Conservation (phyloP, 2,113 vertebrate species). For the Athene noctua region DNA sequence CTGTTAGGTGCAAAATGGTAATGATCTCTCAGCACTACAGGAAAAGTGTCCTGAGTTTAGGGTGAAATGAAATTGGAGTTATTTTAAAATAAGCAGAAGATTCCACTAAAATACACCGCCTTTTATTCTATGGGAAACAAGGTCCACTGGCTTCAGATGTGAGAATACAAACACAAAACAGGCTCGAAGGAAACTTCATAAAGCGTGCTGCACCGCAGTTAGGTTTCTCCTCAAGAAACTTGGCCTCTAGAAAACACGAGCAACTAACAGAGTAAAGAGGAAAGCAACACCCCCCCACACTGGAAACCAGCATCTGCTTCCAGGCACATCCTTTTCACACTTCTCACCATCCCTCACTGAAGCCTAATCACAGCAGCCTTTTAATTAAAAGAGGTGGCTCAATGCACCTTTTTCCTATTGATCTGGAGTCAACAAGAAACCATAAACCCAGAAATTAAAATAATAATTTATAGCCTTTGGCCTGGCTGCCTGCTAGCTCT, state of each 20-base stretch:
- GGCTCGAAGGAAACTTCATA: neutral
- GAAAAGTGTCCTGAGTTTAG: neutral
- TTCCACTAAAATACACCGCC: neutral
- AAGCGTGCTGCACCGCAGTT: neutral
- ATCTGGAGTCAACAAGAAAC: conserved; percentile 19
- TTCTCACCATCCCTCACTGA: neutral
- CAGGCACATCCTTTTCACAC: neutral
- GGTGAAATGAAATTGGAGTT: conserved; percentile 24
- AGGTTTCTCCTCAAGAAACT: conserved; percentile 27
- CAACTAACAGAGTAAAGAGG: neutral
- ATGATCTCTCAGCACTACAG: neutral
- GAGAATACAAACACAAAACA: neutral
- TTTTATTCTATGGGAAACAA: conserved; percentile 22
- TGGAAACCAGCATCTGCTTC: conserved; percentile 21
- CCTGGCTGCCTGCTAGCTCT: neutral
- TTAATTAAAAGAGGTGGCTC: conserved; percentile 34
- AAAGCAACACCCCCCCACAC: neutral
- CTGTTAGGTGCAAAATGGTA: conserved; percentile 15
- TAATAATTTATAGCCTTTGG: neutral
- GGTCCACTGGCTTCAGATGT: conserved; percentile 5
- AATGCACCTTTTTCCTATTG: conserved; percentile 8
- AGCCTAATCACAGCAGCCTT: conserved; percentile 21
- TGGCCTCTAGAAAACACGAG: neutral
- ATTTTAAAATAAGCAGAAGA: conserved; percentile 48
- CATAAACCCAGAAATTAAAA: conserved; percentile 16